Conservation (phyloP, 2,888 invertebrate species). For the Gryllus longicercus region DNA sequence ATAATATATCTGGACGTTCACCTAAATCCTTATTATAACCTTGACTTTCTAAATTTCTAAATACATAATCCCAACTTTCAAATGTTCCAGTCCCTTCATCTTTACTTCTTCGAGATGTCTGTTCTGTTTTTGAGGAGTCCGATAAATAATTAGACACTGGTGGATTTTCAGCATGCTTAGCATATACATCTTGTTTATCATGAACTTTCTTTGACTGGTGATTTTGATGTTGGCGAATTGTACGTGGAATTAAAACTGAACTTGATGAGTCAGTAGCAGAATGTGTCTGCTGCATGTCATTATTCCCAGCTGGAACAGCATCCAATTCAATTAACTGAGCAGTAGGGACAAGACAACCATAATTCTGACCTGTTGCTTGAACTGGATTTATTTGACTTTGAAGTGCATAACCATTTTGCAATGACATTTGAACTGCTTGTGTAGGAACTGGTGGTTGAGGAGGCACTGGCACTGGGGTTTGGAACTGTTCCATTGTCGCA, state of each 20-base stretch:
- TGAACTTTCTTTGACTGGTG: constrained; percentile 21
- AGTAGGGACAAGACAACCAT: constrained; percentile 55
- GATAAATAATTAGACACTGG: neutral
- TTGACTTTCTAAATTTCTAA: constrained; percentile 69
- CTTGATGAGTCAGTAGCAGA: constrained; percentile 32
- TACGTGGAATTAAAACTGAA: constrained; percentile 31
- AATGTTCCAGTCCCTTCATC: constrained; percentile 62
- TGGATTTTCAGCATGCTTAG: neutral
- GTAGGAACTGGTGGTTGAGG: neutral
- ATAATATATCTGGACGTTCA: constrained; percentile 59
- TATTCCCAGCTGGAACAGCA: constrained; percentile 6
- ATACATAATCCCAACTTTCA: constrained; percentile 79
- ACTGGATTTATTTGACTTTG: constrained; percentile 25
- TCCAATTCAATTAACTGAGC: constrained; percentile 63
- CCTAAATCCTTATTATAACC: constrained; percentile 64
- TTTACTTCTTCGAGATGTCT: constrained; percentile 48
- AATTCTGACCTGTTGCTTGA: constrained; percentile 24
- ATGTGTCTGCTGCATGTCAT: constrained; percentile 29
- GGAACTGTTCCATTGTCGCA: constrained; percentile 27
- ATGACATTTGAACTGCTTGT: constrained; percentile 25
- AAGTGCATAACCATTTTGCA: constrained; percentile 34
- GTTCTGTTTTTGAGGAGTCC: constrained; percentile 6
- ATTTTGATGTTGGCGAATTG: constrained; percentile 23
- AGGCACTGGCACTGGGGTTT: constrained; percentile 11
- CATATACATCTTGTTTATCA: constrained; percentile 37